Percentiles rank a stretch among this genome's conserved stretches.
Conservation (phyloP, 2,797 vertebrate species). For the Falco peregrinus region DNA sequence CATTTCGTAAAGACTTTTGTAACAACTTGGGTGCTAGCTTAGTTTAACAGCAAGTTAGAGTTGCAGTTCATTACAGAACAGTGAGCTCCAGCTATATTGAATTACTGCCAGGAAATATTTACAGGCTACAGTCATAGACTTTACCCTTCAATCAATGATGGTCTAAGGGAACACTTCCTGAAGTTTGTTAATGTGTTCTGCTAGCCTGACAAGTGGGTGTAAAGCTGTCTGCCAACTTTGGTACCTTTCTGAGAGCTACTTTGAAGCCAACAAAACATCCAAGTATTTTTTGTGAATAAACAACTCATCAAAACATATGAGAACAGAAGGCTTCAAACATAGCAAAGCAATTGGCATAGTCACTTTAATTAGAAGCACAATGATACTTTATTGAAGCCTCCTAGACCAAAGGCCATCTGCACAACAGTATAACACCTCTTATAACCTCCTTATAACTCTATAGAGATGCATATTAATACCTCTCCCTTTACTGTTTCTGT, state of each 20-base stretch:
- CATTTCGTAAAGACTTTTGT: constrained; percentile 28
- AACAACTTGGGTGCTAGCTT: not conserved
- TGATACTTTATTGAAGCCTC: constrained; percentile 60
- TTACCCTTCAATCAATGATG: constrained; percentile 63
- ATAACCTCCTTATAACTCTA: constrained; percentile 12
- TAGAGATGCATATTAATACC: constrained; percentile 10
- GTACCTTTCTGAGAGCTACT: constrained; percentile 49
- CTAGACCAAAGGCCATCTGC: constrained; percentile 70
- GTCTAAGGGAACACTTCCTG: constrained; percentile 42
- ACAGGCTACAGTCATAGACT: constrained; percentile 56
- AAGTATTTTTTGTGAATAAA: constrained; percentile 71
- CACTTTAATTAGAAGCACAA: constrained; percentile 71
- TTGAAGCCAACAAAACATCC: constrained; percentile 49
- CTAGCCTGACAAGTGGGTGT: constrained; percentile 41
- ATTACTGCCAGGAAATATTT: constrained; percentile 73
- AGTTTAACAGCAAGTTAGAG: constrained; percentile 29
- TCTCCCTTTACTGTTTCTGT: not conserved
- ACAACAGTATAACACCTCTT: constrained; percentile 37
- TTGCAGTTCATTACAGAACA: constrained; percentile 65
- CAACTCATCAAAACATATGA: constrained; percentile 69
- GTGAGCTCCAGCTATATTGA: constrained; percentile 63
- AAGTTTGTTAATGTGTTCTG: constrained; percentile 48
- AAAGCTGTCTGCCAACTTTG: constrained; percentile 55
- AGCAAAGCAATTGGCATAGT: constrained; percentile 62
- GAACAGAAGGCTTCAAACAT: constrained; percentile 73